A percentile compares a stretch with the other conserved stretches of the same genome.
Evolutionary conservation across 1,140 invertebrate species (phyloP).

Genomic region (Trypoxylus dichotomus): DNA sequence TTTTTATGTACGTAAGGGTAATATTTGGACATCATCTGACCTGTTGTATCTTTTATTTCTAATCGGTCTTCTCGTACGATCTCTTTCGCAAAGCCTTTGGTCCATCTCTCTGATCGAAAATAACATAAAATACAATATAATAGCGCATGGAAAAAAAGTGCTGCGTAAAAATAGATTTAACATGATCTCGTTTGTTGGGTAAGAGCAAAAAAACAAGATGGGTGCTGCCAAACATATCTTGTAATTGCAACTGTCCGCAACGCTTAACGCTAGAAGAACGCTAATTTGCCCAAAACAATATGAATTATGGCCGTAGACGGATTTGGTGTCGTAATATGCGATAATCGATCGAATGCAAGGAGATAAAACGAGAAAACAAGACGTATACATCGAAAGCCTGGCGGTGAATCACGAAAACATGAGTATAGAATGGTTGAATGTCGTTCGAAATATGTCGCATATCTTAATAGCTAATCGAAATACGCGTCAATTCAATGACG

Average conservation of each 20-base stretch:
- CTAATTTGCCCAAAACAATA: neutral
- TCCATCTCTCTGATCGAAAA: conserved; percentile 45
- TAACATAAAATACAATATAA: conserved; percentile 44
- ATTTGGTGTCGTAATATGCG: neutral
- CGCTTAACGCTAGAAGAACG: neutral
- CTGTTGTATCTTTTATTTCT: conserved; percentile 51
- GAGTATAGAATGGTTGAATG: conserved; percentile 27
- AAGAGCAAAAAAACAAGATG: conserved; percentile 52
- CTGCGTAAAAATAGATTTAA: conserved; percentile 51
- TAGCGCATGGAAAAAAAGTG: conserved; percentile 42
- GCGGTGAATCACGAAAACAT: conserved; percentile 41
- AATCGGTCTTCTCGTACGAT: conserved; percentile 46
- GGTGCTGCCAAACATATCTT: conserved; percentile 36
- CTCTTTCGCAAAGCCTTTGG: conserved; percentile 39
- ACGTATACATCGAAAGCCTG: neutral
- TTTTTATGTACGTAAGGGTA: neutral
- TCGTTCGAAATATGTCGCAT: neutral
- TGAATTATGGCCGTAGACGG: neutral
- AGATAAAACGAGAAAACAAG: conserved; percentile 1
- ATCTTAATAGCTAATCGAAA: conserved; percentile 1
- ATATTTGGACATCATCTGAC: conserved; percentile 38
- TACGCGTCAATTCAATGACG: too few species aligned
- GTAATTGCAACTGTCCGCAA: conserved; percentile 30
- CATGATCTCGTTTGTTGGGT: conserved; percentile 46
- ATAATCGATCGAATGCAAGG: neutral